Evolutionary conservation across 53 echinoderm and acorn worm species (phyloP).

Genomic region (Mesocentrotus franciscanus): DNA sequence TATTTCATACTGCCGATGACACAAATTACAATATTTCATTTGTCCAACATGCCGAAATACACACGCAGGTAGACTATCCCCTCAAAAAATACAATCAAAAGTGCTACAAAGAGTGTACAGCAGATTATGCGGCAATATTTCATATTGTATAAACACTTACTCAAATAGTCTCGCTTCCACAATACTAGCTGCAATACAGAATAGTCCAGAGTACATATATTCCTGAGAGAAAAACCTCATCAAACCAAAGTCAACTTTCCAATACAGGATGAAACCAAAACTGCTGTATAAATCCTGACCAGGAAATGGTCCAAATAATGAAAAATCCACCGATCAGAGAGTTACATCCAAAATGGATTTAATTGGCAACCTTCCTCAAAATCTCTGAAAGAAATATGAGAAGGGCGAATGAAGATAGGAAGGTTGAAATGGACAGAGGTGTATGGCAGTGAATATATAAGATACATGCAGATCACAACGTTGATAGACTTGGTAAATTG

Average conservation of each 20-base stretch:
- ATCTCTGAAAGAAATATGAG: background rate
- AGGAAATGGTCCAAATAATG: background rate
- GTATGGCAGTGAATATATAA: background rate
- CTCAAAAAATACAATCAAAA: too few relatives aligned
- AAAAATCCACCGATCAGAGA: background rate
- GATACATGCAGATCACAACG: constrained; percentile 1
- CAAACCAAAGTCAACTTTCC: background rate
- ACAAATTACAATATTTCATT: too few relatives aligned
- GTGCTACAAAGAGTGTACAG: too few relatives aligned
- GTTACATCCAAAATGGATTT: background rate
- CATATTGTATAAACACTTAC: background rate
- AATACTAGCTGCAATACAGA: background rate
- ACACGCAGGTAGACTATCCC: too few relatives aligned
- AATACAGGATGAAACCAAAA: background rate
- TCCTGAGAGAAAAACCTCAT: background rate
- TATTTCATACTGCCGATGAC: too few relatives aligned
- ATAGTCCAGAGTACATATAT: background rate
- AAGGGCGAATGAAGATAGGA: background rate
- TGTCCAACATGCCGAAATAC: too few relatives aligned
- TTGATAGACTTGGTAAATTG: background rate
- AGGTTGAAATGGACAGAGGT: background rate
- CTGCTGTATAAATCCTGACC: background rate
- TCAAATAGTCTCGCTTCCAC: background rate
- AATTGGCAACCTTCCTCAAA: background rate
- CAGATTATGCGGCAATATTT: background rate